These are phyloP conservation scores for Helostoma temminkii DNA, from an alignment of 2,797 vertebrate species.

Conservation along the genomic window DNA sequence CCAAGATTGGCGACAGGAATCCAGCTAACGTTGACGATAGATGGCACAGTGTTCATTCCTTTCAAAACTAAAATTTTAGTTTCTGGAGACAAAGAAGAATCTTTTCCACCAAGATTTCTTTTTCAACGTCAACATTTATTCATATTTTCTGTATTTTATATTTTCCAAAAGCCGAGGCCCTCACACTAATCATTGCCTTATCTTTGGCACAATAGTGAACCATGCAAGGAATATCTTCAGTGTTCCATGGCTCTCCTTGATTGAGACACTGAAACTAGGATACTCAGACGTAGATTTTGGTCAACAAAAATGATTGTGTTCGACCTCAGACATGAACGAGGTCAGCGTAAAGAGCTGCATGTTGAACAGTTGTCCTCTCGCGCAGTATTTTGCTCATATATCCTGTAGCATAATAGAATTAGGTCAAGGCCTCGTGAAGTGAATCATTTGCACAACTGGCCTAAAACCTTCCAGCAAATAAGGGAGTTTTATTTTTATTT, in stretches of 20 bases:
- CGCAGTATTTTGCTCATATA: conserved; percentile 55
- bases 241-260: conserved; percentile 4
- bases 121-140: background rate
- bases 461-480: conserved; percentile 53
- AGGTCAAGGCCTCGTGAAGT: conserved; percentile 78
- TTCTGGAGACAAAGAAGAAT: background rate
- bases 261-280: conserved; percentile 19
- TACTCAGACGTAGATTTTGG: conserved; percentile 44
- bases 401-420: conserved; percentile 72
- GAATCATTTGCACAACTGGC: conserved; percentile 72
- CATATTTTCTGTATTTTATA: background rate
- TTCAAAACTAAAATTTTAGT: conserved; percentile 4
- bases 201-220: conserved; percentile 3
- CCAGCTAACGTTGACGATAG: conserved; percentile 12
- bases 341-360: conserved; percentile 56
- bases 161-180: background rate
- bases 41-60: background rate
- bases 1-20: conserved; percentile 44
- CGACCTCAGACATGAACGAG: conserved; percentile 42
- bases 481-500: conserved; percentile 26
- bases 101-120: background rate
- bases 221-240: background rate
- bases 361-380: conserved; percentile 40
- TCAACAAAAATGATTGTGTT: conserved; percentile 27
- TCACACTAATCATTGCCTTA: too few relatives aligned